These are phyloP conservation scores for Calliopsis andreniformis DNA, from an alignment of 1,140 invertebrate species.

Conservation along the genomic window DNA sequence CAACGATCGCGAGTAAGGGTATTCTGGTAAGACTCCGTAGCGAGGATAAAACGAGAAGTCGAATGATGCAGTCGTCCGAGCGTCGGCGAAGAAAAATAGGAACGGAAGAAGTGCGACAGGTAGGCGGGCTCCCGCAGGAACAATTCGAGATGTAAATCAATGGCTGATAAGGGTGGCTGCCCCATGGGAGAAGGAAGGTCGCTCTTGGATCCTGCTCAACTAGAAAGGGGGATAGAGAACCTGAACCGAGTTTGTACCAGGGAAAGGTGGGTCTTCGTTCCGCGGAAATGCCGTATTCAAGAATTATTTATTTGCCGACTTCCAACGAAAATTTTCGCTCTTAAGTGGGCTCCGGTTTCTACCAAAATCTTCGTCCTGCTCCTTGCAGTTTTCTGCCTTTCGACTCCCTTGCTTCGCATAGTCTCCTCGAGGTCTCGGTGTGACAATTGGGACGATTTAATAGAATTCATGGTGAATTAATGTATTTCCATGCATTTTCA, in stretches of 20 bases:
- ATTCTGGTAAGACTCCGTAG: slow-evolving; percentile 20
- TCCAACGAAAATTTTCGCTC: slow-evolving; percentile 61
- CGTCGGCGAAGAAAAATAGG: slow-evolving; percentile 58
- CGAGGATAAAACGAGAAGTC: slow-evolving; percentile 46
- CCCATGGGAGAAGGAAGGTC: slow-evolving; percentile 48
- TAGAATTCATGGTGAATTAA: too few relatives aligned
- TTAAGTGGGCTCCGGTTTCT: slow-evolving; percentile 51
- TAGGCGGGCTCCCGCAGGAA: slow-evolving; percentile 66
- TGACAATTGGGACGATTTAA: not conserved
- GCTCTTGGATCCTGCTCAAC: slow-evolving; percentile 44
- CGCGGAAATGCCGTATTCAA: slow-evolving; percentile 59
- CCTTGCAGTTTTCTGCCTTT: slow-evolving; percentile 10
- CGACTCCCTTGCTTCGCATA: not conserved
- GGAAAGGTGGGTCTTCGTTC: slow-evolving; percentile 61
- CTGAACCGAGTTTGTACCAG: slow-evolving; percentile 51
- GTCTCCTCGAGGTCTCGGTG: too few relatives aligned
- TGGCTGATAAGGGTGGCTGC: slow-evolving; percentile 63
- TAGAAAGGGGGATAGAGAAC: slow-evolving; percentile 47
- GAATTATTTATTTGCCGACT: slow-evolving; percentile 66
- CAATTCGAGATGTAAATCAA: slow-evolving; percentile 68
- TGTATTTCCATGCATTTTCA: too few relatives aligned
- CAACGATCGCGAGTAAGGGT: slow-evolving; percentile 3
- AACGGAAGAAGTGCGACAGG: slow-evolving; percentile 56
- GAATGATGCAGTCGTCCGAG: slow-evolving; percentile 32
- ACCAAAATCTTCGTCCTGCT: slow-evolving; percentile 9